Percentiles rank a stretch among this genome's conserved stretches.
Evolutionary conservation across 2,113 vertebrate species (phyloP).

Genomic region (Danionella cerebrum): DNA sequence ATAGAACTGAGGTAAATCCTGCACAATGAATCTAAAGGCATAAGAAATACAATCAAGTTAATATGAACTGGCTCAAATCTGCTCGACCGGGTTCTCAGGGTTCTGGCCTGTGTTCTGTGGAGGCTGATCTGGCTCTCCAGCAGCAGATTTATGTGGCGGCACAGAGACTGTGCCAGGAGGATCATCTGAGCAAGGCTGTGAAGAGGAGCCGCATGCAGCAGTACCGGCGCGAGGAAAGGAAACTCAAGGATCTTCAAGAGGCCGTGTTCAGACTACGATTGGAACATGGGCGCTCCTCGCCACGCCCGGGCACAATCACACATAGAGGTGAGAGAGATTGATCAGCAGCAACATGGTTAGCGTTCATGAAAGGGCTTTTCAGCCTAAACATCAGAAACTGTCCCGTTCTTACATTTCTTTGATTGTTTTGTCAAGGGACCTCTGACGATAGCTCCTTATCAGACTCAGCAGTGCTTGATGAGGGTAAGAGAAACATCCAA

Average conservation of each 20-base stretch:
- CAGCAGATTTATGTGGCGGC: slow-evolving; percentile 79
- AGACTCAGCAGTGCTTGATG: slow-evolving; percentile 69
- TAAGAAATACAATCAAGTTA: neutral
- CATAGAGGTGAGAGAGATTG: slow-evolving; percentile 45
- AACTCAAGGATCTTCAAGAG: slow-evolving; percentile 73
- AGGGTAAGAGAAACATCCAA: slow-evolving; percentile 63
- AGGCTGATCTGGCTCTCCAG: slow-evolving; percentile 78
- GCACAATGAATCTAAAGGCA: neutral
- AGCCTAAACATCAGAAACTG: neutral
- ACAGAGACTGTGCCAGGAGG: slow-evolving; percentile 67
- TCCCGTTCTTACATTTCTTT: neutral
- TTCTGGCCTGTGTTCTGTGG: slow-evolving; percentile 65
- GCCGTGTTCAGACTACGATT: slow-evolving; percentile 62
- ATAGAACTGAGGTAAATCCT: slow-evolving; percentile 63
- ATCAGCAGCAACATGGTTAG: neutral
- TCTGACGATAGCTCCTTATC: slow-evolving; percentile 79
- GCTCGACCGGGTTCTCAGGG: slow-evolving; percentile 55
- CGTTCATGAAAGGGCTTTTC: neutral
- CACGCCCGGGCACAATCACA: slow-evolving; percentile 49
- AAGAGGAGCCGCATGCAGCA: slow-evolving; percentile 70
- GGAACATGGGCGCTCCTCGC: slow-evolving; percentile 51
- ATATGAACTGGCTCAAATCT: neutral
- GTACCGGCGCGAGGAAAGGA: slow-evolving; percentile 69
- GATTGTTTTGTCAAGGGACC: slow-evolving; percentile 45
- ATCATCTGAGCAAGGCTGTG: slow-evolving; percentile 67